Base-by-base conservation (phyloP, 2,113 vertebrate genomes). In the Eudyptes chrysolophus region DNA sequence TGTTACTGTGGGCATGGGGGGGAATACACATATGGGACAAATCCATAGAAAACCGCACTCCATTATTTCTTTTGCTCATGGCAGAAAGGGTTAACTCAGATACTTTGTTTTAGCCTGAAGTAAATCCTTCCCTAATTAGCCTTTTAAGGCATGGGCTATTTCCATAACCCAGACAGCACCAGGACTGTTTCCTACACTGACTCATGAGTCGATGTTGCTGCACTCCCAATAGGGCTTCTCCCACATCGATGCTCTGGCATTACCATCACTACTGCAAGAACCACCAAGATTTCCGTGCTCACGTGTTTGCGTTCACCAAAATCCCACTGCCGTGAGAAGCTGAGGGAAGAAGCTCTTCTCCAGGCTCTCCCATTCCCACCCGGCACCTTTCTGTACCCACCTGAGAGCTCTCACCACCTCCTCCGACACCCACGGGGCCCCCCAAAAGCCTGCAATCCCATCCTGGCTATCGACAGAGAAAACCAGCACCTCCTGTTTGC, bases 91-190 rank as follows among this genome's bases (percentile, higher is more conserved):
- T 89, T 74, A 92, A 91, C 51, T 77, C 27, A 25, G 38, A 85
- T n/a, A 16, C 52, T 42, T 46, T 6, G 34, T 34, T 80, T 70
- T 55, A 86, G 87, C 60, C 72, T 68, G n/a, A 78, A 92, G 80
- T 62, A 57, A 94, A 38, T 22, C 72, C 68, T 92, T 84, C 76
- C 75, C 77, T 74, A 49, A 91, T 77, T 15, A 93, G 69, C 84
- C 89, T 90, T 94, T 88, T 64, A 92, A 88, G 79, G 85, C 70
- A 42, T 2, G 7, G 69, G 82, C 64, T 84, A 11, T 62, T 94
- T 87, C 84, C 79, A 72, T 26, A 29, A 54, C 65, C 51, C 96
- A 55, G 60, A 54, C 25, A 84, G 60, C 55, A 70, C 42, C 65
- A 71, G 76, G 32, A 38, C 40, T 30, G 57, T 20, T 42, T 71